A percentile compares a stretch with the other conserved stretches of the same genome.
Conservation (phyloP, 1,140 invertebrate species). For the Whitmania pigra region DNA sequence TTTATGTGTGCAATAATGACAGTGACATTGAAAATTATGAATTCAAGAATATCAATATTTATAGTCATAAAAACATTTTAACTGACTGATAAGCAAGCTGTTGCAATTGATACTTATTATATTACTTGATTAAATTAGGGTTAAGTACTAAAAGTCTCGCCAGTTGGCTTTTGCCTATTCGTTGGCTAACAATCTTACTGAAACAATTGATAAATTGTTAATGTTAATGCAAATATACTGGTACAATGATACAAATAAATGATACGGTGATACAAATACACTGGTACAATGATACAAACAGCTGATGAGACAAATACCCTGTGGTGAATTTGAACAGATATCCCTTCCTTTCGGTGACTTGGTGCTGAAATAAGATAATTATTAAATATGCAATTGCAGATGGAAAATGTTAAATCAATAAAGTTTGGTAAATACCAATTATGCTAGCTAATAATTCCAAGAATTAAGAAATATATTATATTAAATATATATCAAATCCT, state of each 20-base stretch:
- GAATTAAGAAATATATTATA: neutral
- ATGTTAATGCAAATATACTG: neutral
- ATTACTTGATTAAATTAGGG: no score
- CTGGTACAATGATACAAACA: neutral
- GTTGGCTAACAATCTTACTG: no score
- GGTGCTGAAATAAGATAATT: conserved; percentile 1
- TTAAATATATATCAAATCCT: no score
- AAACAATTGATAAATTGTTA: no score
- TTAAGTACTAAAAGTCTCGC: no score
- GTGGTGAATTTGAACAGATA: conserved; percentile 8
- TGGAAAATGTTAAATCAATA: neutral
- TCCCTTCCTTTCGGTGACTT: neutral
- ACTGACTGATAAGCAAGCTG: no score
- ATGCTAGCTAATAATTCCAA: neutral
- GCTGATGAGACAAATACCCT: neutral
- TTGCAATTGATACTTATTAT: no score
- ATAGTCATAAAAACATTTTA: neutral
- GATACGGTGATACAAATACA: no score
- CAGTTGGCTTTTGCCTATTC: no score
- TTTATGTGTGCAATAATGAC: neutral
- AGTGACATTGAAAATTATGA: neutral
- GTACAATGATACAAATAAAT: no score
- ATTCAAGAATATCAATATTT: neutral
- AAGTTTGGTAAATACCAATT: neutral
- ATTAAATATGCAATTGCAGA: neutral